Base-by-base conservation (phyloP, 2,113 vertebrate species). In the Piprites chloris region DNA sequence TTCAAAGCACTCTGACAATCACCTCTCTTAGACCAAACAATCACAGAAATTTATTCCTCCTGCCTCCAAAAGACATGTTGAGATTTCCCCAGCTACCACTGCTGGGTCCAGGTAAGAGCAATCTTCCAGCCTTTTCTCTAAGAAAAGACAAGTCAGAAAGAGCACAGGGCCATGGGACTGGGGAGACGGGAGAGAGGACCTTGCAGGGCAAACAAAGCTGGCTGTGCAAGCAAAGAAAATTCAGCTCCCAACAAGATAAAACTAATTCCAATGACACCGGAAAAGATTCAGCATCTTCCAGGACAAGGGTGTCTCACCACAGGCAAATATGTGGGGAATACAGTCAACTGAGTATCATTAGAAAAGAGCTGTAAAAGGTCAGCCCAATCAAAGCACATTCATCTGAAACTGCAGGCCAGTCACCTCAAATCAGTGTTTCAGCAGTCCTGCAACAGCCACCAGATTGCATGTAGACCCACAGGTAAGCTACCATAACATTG, bases 191-290 rank as follows among this genome's bases (percentile, higher is more conserved):
- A 37, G 27, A 10, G 13, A 44, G 49, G 24, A 33, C 13, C 19
- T 6, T 1, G 28, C 5, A 2, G 37, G 28, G 59, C 55, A 47
- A 26, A 37, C 3, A 26, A 62, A 75, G 15, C n/a, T 2, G 4
- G 19, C 22, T 1, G 0, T 0, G 1, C 16, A 22, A 62, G 47
- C 21, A 32, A 58, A 30, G 65, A 35, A 35, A 56, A 53, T 14
- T 33, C 65, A 49, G 14, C 55, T 81, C n/a, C 58, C 53, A 42
- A 42, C 13, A 73, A 61, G 65, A 5, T 28, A 33, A 80, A 59
- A 55, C 56, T 35, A 78, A 63, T 90, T 71, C 44, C 44, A 11
- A 9, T 47, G 65, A 67, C 74, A 94, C 69, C 20, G 59, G 50
- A 65, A 89, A 46, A 46, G 42, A 53, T 69, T 33, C 52, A 24